Evolutionary conservation across 2,113 vertebrate species (phyloP), one percentile per base, ranked within the genome.

Genomic region (Anarrhichthys ocellatus): DNA sequence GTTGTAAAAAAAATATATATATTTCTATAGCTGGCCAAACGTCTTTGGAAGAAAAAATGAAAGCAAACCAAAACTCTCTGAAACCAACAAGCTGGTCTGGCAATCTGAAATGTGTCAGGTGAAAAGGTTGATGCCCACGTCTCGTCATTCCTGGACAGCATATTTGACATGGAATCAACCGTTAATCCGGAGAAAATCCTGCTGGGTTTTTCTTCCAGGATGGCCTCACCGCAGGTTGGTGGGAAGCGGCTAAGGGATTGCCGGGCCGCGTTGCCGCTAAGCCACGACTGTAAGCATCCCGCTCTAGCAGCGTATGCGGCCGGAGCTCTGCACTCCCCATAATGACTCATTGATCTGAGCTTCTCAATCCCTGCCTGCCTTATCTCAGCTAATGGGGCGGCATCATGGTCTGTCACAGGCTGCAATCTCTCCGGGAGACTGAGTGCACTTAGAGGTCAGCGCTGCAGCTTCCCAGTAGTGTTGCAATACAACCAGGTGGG

Each of bases 361-460:
- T 81, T 46, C 85, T 88, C 89, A 81, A 90, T 90, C 90, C 86
- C 83, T 74, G 73, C 81, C 80, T 50, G 79, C 75, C 81, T 93
- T 90, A 94, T 93, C 92, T 92, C 72, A 77, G 86, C 86, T 89
- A 91, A 92, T 89, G 89, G 87, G 46, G 66, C 54, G 1, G 70
- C 80, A 85, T 89, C 70, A 8, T 44, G 63, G 84, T 84, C 82
- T 71, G 84, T 84, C 90, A 85, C 82, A 76, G 81, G 58, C 80
- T 58, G 70, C 81, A 66, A 87, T 88, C 83, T 83, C 78, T 76
- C 67, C 44, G 3, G 42, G 70, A 89, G 74, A 71, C 75, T 48
- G 87, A 92, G 90, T 84, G 91, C 94, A 93, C 82, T 89, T 80
- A 83, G 75, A 91, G 93, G 92, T 93, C 92, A 92, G n/a, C 3